Conservation (phyloP, 2,113 vertebrate species). For the Stercorarius parasiticus region DNA sequence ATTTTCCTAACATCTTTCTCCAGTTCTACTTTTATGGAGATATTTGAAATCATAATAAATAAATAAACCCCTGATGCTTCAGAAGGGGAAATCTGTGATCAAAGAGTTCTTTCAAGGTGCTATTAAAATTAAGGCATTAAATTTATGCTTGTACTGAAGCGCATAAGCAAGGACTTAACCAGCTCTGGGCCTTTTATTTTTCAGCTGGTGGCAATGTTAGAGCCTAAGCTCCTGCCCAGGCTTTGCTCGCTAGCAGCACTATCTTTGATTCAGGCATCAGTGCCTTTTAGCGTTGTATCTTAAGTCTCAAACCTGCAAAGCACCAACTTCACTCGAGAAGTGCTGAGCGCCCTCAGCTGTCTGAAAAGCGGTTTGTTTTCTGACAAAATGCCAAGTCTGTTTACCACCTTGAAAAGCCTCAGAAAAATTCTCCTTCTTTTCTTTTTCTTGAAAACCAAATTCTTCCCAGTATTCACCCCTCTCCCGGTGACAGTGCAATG, state of each 20-base stretch:
- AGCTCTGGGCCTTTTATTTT: neutral
- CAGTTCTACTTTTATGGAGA: neutral
- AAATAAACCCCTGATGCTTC: neutral
- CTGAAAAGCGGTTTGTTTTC: neutral
- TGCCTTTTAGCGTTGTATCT: neutral
- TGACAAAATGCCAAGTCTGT: neutral
- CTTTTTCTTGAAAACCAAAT: neutral
- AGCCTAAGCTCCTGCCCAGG: neutral
- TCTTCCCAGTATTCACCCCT: neutral
- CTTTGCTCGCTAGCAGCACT: neutral
- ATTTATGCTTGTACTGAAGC: neutral
- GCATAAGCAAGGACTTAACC: neutral
- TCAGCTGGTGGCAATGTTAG: neutral
- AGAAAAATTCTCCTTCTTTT: neutral
- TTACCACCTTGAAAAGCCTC: neutral
- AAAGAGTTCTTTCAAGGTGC: neutral
- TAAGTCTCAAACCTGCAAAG: neutral
- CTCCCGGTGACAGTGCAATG: neutral
- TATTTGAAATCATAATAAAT: neutral
- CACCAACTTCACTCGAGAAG: neutral
- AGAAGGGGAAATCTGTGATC: neutral
- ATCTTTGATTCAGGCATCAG: neutral
- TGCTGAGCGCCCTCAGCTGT: slow-evolving; percentile 42
- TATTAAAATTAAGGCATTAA: neutral
- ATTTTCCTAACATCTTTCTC: neutral